Base-by-base conservation (phyloP, 2,113 vertebrate genomes). In the Corydoras maculifer region DNA sequence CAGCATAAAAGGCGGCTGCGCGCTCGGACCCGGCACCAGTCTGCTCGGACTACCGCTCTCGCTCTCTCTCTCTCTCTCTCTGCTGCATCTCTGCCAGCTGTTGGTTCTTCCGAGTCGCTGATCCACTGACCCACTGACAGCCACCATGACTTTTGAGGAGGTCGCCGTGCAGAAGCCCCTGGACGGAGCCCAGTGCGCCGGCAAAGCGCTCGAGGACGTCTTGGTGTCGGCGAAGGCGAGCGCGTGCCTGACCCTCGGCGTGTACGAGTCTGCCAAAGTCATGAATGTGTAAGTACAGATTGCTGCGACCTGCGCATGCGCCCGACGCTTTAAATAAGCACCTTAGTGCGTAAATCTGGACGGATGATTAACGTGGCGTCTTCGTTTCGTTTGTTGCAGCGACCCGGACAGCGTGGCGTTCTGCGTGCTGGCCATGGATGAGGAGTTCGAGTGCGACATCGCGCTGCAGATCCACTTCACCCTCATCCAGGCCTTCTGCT, bases 281-380 rank as follows among this genome's bases (percentile, higher is more conserved):
- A 93, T 98, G 91, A 99, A 98, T 62, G 87, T 95, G 96, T 98
- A 87, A 98, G 96, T 97, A 84, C n/a, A n/a, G n/a, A n/a, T n/a
- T n/a, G n/a, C n/a, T n/a, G n/a, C n/a, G n/a, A n/a, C n/a, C n/a
- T n/a, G n/a, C n/a, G n/a, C n/a, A n/a, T n/a, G n/a, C n/a, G n/a
- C n/a, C n/a, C n/a, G n/a, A n/a, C n/a, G n/a, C n/a, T n/a, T n/a
- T n/a, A n/a, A n/a, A n/a, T n/a, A n/a, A n/a, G n/a, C n/a, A n/a
- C n/a, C n/a, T n/a, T n/a, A n/a, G n/a, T n/a, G n/a, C n/a, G n/a
- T n/a, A n/a, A n/a, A n/a, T n/a, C n/a, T n/a, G n/a, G n/a, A n/a
- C n/a, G n/a, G n/a, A n/a, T n/a, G n/a, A n/a, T n/a, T n/a, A n/a
- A n/a, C n/a, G n/a, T n/a, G 65, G 29, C 7, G 59, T 25, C 8